phyloP scores from a whole-genome alignment of 1,140 invertebrate species.

The Tenebrio molitor region DNA sequence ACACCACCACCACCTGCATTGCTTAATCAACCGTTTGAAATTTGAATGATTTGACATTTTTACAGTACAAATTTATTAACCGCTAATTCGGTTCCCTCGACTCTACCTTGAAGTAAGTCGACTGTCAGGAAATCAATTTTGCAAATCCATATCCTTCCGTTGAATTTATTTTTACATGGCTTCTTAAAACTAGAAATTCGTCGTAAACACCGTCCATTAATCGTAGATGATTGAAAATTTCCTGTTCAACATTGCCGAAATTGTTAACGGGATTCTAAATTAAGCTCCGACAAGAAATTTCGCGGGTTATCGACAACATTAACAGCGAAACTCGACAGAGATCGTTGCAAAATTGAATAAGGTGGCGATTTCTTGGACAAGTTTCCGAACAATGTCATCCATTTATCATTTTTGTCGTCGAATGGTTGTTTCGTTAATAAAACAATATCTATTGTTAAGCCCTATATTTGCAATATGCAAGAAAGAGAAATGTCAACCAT shows the following conservation, averaged over 20 bases:
- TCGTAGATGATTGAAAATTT: background rate
- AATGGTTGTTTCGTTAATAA: slow-evolving; percentile 8
- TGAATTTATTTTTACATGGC: no score
- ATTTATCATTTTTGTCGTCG: slow-evolving; percentile 7
- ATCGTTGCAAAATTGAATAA: no score
- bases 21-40: slow-evolving; percentile 13
- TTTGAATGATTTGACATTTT: background rate
- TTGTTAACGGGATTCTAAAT: background rate
- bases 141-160: no score
- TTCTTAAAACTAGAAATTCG: no score
- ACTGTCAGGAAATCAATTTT: no score
- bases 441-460: slow-evolving; percentile 37
- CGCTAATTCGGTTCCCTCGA: background rate
- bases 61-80: slow-evolving; percentile 11
- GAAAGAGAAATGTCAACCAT: slow-evolving; percentile 48
- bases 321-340: no score
- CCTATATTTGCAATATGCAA: slow-evolving; percentile 28
- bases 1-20: background rate
- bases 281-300: background rate
- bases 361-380: background rate
- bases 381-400: background rate
- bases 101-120: background rate
- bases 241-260: background rate
- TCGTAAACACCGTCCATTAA: background rate
- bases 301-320: no score